A percentile compares a stretch with the other conserved stretches of the same genome.
Evolutionary conservation across 2,113 vertebrate genomes (phyloP).

Genomic region (Aspidoscelis tigris): DNA sequence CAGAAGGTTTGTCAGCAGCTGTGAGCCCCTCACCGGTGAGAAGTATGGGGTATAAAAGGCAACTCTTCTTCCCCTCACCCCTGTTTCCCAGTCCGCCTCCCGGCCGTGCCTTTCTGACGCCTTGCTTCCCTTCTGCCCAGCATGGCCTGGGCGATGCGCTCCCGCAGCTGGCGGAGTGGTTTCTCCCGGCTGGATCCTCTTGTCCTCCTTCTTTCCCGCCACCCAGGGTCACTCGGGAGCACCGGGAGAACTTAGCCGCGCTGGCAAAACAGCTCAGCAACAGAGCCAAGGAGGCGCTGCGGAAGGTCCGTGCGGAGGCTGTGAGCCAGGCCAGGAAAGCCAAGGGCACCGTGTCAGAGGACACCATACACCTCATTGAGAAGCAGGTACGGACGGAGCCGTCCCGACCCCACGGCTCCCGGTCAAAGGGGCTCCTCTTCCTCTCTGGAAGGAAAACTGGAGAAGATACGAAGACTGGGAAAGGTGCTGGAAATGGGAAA

Average conservation of each 20-base stretch:
- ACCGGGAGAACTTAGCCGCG: constrained; percentile 89
- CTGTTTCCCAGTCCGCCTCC: no score
- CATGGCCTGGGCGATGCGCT: constrained; percentile 57
- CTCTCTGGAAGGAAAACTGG: no score
- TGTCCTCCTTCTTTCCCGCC: constrained; percentile 25
- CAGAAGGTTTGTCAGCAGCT: no score
- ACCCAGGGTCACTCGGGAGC: constrained; percentile 89
- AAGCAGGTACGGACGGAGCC: constrained; percentile 83
- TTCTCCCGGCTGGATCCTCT: not conserved
- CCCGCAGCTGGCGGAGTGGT: not conserved
- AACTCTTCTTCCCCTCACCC: no score
- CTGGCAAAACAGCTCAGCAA: constrained; percentile 92
- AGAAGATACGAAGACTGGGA: not conserved
- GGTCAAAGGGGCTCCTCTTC: not conserved
- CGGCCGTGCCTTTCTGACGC: not conserved
- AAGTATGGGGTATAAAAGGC: no score
- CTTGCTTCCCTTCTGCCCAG: constrained; percentile 64
- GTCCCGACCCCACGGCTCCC: not conserved
- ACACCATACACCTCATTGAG: constrained; percentile 89
- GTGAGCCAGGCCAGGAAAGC: constrained; percentile 84
- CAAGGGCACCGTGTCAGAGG: constrained; percentile 88
- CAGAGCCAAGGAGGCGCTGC: constrained; percentile 92
- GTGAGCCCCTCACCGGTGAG: no score
- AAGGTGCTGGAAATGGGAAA: no score
- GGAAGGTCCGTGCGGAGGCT: constrained; percentile 83